Percentiles rank a stretch among this genome's conserved stretches.
phyloP scores from a whole-genome alignment of 2,797 vertebrate species.

The Anguilla megastoma region DNA sequence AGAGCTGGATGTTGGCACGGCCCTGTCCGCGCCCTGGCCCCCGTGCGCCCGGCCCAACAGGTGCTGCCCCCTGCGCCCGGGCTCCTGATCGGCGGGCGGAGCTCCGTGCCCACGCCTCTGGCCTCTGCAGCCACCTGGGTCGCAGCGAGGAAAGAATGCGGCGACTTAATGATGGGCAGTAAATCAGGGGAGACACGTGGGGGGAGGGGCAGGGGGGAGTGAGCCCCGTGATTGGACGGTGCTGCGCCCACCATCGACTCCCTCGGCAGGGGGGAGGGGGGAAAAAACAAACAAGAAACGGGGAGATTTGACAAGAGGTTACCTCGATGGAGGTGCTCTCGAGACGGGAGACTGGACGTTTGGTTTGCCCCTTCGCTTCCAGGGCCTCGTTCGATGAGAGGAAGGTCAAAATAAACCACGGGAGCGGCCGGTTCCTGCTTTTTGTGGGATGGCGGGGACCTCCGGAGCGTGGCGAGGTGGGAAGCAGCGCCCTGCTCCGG shows the following conservation, averaged over 20 bases:
- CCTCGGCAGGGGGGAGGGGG: constrained; percentile 28
- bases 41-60: constrained; percentile 56
- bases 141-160: constrained; percentile 70
- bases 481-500: constrained; percentile 47
- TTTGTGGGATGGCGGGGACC: background rate
- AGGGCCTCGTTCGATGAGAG: constrained; percentile 46
- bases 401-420: constrained; percentile 45
- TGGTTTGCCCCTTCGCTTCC: background rate
- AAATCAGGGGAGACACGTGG: constrained; percentile 70
- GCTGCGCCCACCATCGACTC: constrained; percentile 16
- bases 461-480: constrained; percentile 46
- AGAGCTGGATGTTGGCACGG: constrained; percentile 52
- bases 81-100: background rate
- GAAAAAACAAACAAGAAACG: constrained; percentile 35
- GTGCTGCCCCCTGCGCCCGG: constrained; percentile 49
- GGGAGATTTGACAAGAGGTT: constrained; percentile 38
- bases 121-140: constrained; percentile 72
- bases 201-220: constrained; percentile 50
- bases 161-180: constrained; percentile 74
- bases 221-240: constrained; percentile 62
- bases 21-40: constrained; percentile 42
- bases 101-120: constrained; percentile 55
- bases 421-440: background rate
- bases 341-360: constrained; percentile 47
- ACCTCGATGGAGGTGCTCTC: constrained; percentile 59